Evolutionary conservation across 2,888 invertebrate genomes (phyloP).

Genomic region (Pseudococcus jackbeardsleyi): DNA sequence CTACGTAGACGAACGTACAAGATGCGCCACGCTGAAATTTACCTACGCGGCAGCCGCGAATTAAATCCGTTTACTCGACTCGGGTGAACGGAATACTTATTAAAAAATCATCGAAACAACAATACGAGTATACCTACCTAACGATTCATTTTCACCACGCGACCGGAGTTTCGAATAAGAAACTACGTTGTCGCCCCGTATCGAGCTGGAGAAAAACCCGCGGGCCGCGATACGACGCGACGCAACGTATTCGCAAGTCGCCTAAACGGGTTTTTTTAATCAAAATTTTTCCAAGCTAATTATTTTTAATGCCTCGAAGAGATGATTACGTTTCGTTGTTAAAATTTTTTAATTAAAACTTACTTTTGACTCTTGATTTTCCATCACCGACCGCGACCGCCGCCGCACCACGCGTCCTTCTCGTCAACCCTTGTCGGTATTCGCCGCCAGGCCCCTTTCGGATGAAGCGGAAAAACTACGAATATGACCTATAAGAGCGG

Average conservation of each 20-base stretch:
- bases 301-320: conserved; percentile 7
- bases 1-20: too few species aligned
- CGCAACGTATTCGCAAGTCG: not conserved
- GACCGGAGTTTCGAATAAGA: not conserved
- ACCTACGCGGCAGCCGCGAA: too few species aligned
- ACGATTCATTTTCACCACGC: too few species aligned
- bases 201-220: too few species aligned
- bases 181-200: too few species aligned
- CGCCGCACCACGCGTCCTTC: too few species aligned
- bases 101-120: too few species aligned
- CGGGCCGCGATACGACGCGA: not conserved
- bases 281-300: not conserved
- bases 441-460: not conserved
- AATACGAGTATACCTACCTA: too few species aligned
- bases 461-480: not conserved
- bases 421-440: not conserved
- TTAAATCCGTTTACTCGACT: too few species aligned
- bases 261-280: not conserved
- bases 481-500: not conserved
- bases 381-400: not conserved
- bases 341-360: conserved; percentile 13
- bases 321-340: conserved; percentile 22
- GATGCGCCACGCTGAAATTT: too few species aligned
- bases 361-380: not conserved
- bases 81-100: too few species aligned